Conservation (phyloP, 2,113 vertebrate genomes). For the Gallinago undulata region DNA sequence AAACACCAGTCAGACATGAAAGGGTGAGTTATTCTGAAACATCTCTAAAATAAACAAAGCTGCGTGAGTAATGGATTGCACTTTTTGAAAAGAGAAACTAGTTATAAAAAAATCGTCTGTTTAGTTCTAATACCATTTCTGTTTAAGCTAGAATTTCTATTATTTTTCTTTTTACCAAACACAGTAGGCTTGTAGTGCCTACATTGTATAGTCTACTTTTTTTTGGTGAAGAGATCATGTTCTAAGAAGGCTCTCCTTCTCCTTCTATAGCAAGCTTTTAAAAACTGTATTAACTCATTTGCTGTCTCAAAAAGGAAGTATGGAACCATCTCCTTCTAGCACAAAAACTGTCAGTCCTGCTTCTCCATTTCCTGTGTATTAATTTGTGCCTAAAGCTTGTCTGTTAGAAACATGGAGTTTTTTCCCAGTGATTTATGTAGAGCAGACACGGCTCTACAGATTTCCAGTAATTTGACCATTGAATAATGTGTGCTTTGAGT, state of each 20-base stretch:
- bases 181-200: background rate
- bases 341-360: background rate
- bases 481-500: background rate
- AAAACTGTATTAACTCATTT: background rate
- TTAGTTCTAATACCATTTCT: background rate
- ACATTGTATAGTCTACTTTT: background rate
- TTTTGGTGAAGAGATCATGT: background rate
- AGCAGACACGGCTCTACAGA: background rate
- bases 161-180: background rate
- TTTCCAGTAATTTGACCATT: background rate
- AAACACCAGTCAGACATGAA: conserved; percentile 78
- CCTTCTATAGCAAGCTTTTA: background rate
- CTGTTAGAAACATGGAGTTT: background rate
- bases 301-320: background rate
- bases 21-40: conserved; percentile 68
- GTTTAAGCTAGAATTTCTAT: background rate
- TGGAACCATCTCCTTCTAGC: background rate
- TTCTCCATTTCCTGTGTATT: background rate
- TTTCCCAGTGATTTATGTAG: background rate
- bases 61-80: background rate
- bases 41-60: background rate
- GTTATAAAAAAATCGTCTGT: background rate
- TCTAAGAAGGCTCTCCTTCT: background rate
- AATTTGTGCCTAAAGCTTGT: background rate
- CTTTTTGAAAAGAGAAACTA: background rate